phyloP scores from a whole-genome alignment of 2,113 vertebrate species.

The Anthoscopus minutus region DNA sequence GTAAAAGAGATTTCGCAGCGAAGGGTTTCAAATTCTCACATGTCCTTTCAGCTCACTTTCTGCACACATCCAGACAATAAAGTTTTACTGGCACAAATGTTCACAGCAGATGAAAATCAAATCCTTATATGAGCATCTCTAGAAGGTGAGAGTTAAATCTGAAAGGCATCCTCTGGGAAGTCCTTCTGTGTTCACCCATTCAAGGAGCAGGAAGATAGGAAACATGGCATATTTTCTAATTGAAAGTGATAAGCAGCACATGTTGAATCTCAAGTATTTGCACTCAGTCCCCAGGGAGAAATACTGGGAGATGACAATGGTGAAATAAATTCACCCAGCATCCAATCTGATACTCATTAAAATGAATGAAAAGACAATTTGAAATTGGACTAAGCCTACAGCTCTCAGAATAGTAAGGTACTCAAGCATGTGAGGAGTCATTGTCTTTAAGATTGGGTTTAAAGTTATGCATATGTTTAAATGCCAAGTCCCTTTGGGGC shows the following conservation, averaged over 20 bases:
- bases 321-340: neutral
- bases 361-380: neutral
- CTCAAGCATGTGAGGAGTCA: neutral
- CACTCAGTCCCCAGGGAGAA: neutral
- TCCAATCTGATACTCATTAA: neutral
- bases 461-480: neutral
- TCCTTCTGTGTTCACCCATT: neutral
- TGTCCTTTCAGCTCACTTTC: neutral
- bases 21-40: neutral
- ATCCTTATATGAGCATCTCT: neutral
- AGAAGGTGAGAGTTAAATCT: constrained; percentile 25
- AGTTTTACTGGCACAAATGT: neutral
- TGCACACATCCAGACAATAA: neutral
- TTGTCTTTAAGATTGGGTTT: neutral
- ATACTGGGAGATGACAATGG: neutral
- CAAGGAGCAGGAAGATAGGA: neutral
- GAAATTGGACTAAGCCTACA: neutral
- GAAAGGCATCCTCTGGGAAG: neutral
- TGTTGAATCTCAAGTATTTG: constrained; percentile 16
- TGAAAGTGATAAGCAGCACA: neutral
- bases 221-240: neutral
- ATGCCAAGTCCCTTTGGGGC: neutral
- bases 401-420: neutral
- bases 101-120: neutral
- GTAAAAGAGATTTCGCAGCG: neutral